A percentile compares a stretch with the other conserved stretches of the same genome.
phyloP scores from a whole-genome alignment of 2,113 vertebrate genomes.

The Chunga burmeisteri region DNA sequence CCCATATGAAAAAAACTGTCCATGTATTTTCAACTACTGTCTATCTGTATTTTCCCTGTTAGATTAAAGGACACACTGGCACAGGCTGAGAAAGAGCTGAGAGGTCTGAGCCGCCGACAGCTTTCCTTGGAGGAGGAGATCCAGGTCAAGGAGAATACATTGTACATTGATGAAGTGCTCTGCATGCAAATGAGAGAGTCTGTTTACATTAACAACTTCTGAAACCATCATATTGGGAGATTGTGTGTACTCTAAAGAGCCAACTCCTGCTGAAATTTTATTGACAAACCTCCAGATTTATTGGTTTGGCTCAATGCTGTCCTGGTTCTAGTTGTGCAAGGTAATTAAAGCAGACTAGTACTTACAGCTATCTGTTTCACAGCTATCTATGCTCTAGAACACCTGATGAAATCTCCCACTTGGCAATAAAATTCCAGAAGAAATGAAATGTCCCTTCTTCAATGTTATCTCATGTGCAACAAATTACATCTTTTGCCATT shows the following conservation, averaged over 20 bases:
- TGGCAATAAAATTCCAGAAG: slow-evolving; percentile 3
- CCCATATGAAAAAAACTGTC: background rate
- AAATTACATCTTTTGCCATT: background rate
- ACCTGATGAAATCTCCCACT: background rate
- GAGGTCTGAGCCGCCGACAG: slow-evolving; percentile 76
- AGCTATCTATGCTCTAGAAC: background rate
- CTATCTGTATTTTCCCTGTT: background rate
- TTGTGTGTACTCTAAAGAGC: background rate
- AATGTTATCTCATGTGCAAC: background rate
- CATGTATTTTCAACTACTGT: background rate
- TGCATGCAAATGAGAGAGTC: slow-evolving; percentile 82
- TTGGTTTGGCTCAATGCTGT: background rate
- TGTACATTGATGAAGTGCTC: slow-evolving; percentile 91
- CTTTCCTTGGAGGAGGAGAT: slow-evolving; percentile 87
- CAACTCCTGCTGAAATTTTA: background rate
- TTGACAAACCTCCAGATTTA: background rate
- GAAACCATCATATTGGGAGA: background rate
- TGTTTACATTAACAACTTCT: slow-evolving; percentile 75
- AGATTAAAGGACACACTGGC: slow-evolving; percentile 77
- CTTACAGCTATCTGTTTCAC: background rate
- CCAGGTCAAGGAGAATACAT: slow-evolving; percentile 78
- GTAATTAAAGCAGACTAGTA: background rate
- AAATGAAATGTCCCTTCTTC: background rate
- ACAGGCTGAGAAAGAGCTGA: slow-evolving; percentile 78
- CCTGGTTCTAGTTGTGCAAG: background rate